These are phyloP conservation scores for Diphyllodes magnificus DNA, from an alignment of 2,113 vertebrate species.

Conservation along the genomic window DNA sequence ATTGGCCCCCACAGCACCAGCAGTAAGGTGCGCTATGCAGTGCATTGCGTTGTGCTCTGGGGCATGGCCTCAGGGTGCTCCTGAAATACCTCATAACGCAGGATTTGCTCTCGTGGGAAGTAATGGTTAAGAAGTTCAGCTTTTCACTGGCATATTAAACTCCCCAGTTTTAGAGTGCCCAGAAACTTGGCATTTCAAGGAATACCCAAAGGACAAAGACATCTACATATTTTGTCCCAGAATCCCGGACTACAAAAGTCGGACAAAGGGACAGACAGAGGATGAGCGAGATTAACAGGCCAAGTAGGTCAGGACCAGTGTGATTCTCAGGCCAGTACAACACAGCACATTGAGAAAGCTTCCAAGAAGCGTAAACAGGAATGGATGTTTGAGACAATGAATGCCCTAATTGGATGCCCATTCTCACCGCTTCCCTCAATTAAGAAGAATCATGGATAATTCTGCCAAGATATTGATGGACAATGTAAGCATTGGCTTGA, in stretches of 20 bases:
- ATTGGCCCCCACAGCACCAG: neutral
- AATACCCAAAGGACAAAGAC: constrained; percentile 23
- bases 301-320: constrained; percentile 60
- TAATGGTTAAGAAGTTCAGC: neutral
- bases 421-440: constrained; percentile 60
- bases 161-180: neutral
- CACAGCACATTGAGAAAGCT: constrained; percentile 62
- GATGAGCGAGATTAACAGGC: constrained; percentile 39
- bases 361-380: constrained; percentile 60
- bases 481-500: constrained; percentile 60
- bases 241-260: neutral
- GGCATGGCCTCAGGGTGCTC: neutral
- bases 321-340: constrained; percentile 63
- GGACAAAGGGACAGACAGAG: constrained; percentile 42
- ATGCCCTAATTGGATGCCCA: constrained; percentile 61
- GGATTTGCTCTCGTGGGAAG: neutral
- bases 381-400: constrained; percentile 62
- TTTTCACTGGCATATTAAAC: neutral
- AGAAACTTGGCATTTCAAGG: constrained; percentile 44
- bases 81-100: neutral
- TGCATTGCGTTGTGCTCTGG: neutral
- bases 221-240: neutral
- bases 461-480: constrained; percentile 64
- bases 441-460: constrained; percentile 47
- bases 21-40: neutral